phyloP scores from a whole-genome alignment of 2,888 invertebrate genomes.

The Nymphalis polychloros region DNA sequence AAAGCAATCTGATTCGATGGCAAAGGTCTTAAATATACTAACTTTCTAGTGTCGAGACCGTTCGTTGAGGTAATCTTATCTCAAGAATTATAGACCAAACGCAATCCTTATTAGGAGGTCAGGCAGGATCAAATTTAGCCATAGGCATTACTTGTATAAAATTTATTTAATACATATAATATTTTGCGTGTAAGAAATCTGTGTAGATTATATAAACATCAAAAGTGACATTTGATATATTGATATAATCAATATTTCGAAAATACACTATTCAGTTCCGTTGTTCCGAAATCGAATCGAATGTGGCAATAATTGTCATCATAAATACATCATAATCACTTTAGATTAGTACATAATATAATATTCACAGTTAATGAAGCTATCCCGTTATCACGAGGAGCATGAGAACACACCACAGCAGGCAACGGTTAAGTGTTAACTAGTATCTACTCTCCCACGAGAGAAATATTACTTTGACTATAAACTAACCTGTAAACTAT shows the following conservation, averaged over 20 bases:
- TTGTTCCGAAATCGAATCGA: neutral
- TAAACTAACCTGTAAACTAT: slow-evolving; percentile 16
- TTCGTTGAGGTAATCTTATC: slow-evolving; percentile 26
- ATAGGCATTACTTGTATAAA: neutral
- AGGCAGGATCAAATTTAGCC: slow-evolving; percentile 17
- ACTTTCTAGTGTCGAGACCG: slow-evolving; percentile 33
- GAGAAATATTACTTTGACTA: slow-evolving; percentile 32
- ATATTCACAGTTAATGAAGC: slow-evolving; percentile 27
- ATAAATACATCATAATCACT: neutral
- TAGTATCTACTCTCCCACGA: slow-evolving; percentile 38
- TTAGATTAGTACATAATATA: slow-evolving; percentile 5
- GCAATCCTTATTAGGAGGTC: slow-evolving; percentile 18
- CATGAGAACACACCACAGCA: slow-evolving; percentile 38
- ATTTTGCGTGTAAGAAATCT: no score
- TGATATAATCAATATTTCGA: no score
- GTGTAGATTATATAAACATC: no score
- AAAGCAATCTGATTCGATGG: slow-evolving; percentile 30
- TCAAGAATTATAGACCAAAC: slow-evolving; percentile 24
- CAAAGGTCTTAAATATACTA: slow-evolving; percentile 35
- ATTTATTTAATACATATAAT: neutral
- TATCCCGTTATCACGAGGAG: slow-evolving; percentile 34
- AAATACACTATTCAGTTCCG: no score
- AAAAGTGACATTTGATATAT: no score
- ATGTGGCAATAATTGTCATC: slow-evolving; percentile 7
- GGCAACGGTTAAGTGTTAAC: slow-evolving; percentile 43